These are phyloP conservation scores for Melopsittacus undulatus DNA, from an alignment of 2,797 vertebrate species.

Conservation along the genomic window DNA sequence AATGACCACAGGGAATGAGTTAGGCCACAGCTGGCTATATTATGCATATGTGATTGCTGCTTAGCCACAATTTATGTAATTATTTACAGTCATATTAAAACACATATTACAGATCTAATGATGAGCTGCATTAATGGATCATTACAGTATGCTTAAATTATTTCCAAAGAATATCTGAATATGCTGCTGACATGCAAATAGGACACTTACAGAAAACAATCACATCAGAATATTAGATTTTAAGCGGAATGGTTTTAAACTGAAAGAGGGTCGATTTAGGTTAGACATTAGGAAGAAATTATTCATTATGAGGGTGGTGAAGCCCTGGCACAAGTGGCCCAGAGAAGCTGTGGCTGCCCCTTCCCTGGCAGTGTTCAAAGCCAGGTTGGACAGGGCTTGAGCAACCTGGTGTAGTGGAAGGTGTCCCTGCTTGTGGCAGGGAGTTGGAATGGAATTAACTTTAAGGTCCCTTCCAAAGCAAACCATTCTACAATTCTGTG, in stretches of 20 bases:
- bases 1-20: conserved; percentile 3
- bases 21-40: conserved; percentile 17
- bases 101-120: conserved; percentile 48
- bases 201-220: conserved; percentile 24
- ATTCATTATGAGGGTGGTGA: neutral
- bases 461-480: neutral
- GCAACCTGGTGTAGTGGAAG: neutral
- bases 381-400: neutral
- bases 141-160: neutral
- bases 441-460: neutral
- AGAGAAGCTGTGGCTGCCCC: neutral
- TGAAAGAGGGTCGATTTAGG: neutral
- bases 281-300: neutral
- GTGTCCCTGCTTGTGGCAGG: neutral
- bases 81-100: conserved; percentile 29
- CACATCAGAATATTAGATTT: conserved; percentile 16
- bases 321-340: neutral
- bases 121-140: conserved; percentile 6
- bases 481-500: neutral
- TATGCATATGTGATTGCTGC: conserved; percentile 11
- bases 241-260: neutral
- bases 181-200: neutral
- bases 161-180: conserved; percentile 15
- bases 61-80: conserved; percentile 32
- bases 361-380: neutral